Base-by-base conservation (phyloP, 2,113 vertebrate species). In the Periophthalmodon schlosseri region DNA sequence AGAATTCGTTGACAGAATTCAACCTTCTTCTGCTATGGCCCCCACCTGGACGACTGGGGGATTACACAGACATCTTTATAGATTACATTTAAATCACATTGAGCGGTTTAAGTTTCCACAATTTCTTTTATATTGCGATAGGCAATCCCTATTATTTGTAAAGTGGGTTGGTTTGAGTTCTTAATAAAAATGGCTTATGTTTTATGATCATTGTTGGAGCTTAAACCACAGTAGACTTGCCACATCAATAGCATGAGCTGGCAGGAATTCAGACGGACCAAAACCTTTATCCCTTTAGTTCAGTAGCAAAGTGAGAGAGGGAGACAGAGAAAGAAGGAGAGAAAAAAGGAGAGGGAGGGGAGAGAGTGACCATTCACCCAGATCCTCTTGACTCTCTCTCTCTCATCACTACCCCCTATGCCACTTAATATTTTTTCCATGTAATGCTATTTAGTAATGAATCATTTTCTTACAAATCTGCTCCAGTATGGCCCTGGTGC, bases 331-430 rank as follows among this genome's bases (percentile, higher is more conserved):
- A 3, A 4, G 2, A 54, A 18, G 20, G 50, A 8, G 52, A 54
- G n/a, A n/a, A n/a, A n/a, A n/a, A n/a, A n/a, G n/a, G n/a, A n/a
- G 20, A 16, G 49, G 16, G 16, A 10, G 52, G 20, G 52, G 18
- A 8, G 52, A 54, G 8, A 54, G 20, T 54, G 81, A 85, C 66
- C 23, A 1, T 78, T 88, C 72, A 81, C 82, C 72, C 70, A 77
- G 57, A 58, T 58, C 34, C 81, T 86, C 82, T 69, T 57, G 75
- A 87, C 74, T 79, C 70, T 54, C 58, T 68, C 68, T 39, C 54
- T 23, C 21, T 20, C 10, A 20, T 57, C 54, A 57, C n/a, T 57
- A 23, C 21, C 54, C 20, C n/a, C 20, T 23, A 23, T 23, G 21
- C 23, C 54, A 57, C 54, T 3, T 56, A 12, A 57, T 11, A 12